These are phyloP conservation scores for Delphinapterus leucas DNA, from an alignment of 2,113 vertebrate genomes.

Conservation along the genomic window DNA sequence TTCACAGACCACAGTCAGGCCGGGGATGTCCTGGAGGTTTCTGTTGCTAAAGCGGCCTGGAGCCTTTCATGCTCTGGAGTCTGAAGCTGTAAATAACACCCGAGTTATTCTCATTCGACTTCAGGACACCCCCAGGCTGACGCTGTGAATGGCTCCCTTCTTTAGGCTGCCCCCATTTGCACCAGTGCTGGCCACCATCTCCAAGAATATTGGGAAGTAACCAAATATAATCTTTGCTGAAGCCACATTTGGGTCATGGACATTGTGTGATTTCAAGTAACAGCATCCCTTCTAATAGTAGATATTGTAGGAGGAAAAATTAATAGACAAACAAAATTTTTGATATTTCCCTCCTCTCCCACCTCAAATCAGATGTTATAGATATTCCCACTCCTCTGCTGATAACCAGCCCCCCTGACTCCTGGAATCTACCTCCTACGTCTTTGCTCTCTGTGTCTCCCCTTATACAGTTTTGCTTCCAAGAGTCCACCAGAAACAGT, in stretches of 20 bases:
- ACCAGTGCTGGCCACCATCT: background rate
- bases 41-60: background rate
- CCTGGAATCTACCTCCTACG: background rate
- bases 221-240: background rate
- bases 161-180: background rate
- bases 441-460: background rate
- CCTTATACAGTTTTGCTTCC: background rate
- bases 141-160: background rate
- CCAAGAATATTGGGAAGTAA: background rate
- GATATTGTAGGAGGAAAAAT: background rate
- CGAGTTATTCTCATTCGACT: background rate
- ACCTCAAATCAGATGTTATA: background rate
- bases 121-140: background rate
- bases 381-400: background rate
- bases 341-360: background rate
- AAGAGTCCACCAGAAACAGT: background rate
- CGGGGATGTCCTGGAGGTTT: background rate
- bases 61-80: background rate
- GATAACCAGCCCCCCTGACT: background rate
- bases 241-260: background rate
- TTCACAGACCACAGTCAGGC: background rate
- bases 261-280: background rate
- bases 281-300: background rate
- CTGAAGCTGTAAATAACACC: background rate
- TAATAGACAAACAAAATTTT: background rate